Base-by-base conservation (phyloP, 2,113 vertebrate genomes). In the Ondatra zibethicus region DNA sequence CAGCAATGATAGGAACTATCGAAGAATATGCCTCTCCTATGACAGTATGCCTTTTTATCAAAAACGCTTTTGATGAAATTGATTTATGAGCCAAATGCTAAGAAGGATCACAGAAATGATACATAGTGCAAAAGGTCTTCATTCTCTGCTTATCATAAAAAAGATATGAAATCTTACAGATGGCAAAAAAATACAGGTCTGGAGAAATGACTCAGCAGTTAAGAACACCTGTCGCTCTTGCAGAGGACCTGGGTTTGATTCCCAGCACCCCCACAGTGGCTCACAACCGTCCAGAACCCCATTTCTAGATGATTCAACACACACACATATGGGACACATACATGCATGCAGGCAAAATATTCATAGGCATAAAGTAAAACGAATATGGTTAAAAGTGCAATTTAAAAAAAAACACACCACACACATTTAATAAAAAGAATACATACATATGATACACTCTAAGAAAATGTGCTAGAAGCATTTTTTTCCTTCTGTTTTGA, bases 41-140 rank as follows among this genome's bases (percentile, higher is more conserved):
- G 72, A 78, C 16, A 70, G 17, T 72, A 95, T 85, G 42, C 11
- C 80, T 58, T 90, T 92, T 95, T 96, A 55, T 72, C 19, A 84
- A 80, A 50, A 96, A 4, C 29, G 4, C 23, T 16, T 90, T 31
- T 82, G 16, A 81, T 45, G 55, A 19, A 92, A 72, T 45, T 52
- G 0, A 47, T 14, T 95, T 77, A 61, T 50, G 6, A 66, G 23
- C 39, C 78, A 82, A 58, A 16, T 73, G n/a, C 14, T 58, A 8
- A 76, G 33, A 68, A 61, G 39, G 7, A 72, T 88, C 58, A 80
- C 31, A 73, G 9, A 27, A 33, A 50, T 45, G 70, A 73, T 50
- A 93, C 75, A 93, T 76, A 63, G 58, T 75, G 36, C 4, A 31
- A 96, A 66, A 77, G 55, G 0, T 73, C 5, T 7, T 86, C 81